Evolutionary conservation across 1,140 invertebrate species (phyloP).

Genomic region (Venustaconcha ellipsiformis): DNA sequence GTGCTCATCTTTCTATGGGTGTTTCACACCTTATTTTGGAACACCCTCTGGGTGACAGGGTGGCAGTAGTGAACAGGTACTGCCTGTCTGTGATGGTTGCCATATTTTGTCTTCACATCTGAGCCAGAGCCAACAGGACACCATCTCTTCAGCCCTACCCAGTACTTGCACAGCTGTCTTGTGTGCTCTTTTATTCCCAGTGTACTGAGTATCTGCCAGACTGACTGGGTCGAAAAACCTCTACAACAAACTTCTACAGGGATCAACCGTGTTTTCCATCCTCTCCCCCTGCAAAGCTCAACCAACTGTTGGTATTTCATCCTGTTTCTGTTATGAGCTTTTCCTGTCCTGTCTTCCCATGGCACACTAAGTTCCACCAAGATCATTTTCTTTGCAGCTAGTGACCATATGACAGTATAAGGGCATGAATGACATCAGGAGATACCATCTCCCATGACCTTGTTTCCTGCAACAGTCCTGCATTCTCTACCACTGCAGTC

Average conservation of each 20-base stretch:
- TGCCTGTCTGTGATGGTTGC: background rate
- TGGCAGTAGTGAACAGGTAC: constrained; percentile 12
- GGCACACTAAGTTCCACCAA: background rate
- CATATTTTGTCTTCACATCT: background rate
- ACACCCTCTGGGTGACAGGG: constrained; percentile 7
- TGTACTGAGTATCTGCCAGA: background rate
- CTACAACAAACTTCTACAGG: too few relatives aligned
- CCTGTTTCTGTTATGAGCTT: background rate
- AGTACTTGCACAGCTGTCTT: constrained; percentile 7
- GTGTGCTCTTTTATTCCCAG: constrained; percentile 8
- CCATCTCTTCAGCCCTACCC: constrained; percentile 7
- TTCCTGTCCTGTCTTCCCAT: too few relatives aligned
- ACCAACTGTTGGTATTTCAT: constrained; percentile 14
- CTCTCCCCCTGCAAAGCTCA: constrained; percentile 3
- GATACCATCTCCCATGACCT: too few relatives aligned
- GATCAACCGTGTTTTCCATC: constrained; percentile 11
- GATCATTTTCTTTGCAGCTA: background rate
- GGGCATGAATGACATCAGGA: background rate
- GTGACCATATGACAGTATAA: too few relatives aligned
- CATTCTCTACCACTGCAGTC: background rate
- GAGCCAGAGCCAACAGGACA: constrained; percentile 26
- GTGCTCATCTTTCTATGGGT: background rate
- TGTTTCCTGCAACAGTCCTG: too few relatives aligned
- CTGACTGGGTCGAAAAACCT: too few relatives aligned
- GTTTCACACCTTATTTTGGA: background rate